A percentile compares a stretch with the other conserved stretches of the same genome.
phyloP scores from a whole-genome alignment of 2,113 vertebrate genomes.

The Conger conger region DNA sequence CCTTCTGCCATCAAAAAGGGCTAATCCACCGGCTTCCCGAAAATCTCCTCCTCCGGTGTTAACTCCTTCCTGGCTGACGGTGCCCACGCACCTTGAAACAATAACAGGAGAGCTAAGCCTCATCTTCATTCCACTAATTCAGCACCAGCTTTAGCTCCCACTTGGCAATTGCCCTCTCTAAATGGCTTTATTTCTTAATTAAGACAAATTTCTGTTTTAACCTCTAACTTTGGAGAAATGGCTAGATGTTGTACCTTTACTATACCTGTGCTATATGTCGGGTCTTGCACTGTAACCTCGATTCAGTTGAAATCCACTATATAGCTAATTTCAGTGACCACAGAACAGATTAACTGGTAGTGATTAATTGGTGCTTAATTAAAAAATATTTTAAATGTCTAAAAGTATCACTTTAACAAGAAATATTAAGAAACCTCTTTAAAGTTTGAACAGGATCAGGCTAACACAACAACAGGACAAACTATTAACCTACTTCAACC shows the following conservation, averaged over 20 bases:
- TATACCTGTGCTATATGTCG: too few species aligned
- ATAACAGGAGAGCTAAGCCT: neutral
- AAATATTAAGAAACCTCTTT: neutral
- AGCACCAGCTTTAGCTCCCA: too few species aligned
- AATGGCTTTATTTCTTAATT: neutral
- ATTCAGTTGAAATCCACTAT: neutral
- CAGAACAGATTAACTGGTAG: neutral
- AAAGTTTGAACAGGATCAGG: neutral
- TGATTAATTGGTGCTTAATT: neutral
- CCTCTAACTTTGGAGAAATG: neutral
- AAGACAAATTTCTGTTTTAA: neutral
- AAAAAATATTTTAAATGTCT: too few species aligned
- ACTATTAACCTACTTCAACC: too few species aligned
- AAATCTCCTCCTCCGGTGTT: conserved; percentile 21
- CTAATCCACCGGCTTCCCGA: conserved; percentile 51
- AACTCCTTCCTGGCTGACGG: conserved; percentile 28
- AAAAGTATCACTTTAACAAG: neutral
- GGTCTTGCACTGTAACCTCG: neutral
- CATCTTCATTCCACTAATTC: too few species aligned
- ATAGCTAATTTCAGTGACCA: neutral
- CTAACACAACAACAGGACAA: too few species aligned
- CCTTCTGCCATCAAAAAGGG: conserved; percentile 62
- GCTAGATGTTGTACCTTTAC: neutral
- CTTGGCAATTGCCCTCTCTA: neutral
- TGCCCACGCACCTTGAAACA: conserved; percentile 21